Conservation (phyloP, 2,797 vertebrate genomes). For the Trematomus bernacchii region DNA sequence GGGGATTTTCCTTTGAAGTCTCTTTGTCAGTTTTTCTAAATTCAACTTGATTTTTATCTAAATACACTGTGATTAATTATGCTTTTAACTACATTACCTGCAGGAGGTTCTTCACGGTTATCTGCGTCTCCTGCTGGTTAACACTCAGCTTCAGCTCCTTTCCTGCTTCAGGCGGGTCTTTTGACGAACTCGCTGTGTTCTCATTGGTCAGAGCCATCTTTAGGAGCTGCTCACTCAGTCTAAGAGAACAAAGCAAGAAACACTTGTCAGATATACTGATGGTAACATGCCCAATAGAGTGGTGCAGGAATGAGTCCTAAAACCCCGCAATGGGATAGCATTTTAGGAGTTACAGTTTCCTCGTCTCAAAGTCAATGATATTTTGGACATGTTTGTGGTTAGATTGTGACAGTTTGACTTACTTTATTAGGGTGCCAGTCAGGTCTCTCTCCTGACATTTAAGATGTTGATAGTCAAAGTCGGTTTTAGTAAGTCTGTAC, state of each 20-base stretch:
- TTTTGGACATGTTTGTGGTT: too few species aligned
- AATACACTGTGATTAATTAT: not conserved
- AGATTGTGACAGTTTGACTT: too few species aligned
- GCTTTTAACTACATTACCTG: slow-evolving; percentile 5
- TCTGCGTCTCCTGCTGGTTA: slow-evolving; percentile 31
- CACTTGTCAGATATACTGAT: not conserved
- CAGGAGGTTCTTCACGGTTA: slow-evolving; percentile 27
- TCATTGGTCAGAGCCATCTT: slow-evolving; percentile 38
- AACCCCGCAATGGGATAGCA: too few species aligned
- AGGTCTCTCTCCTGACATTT: too few species aligned
- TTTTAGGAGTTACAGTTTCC: too few species aligned
- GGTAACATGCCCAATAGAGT: not conserved
- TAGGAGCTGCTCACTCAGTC: slow-evolving; percentile 39
- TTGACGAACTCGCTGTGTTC: slow-evolving; percentile 23
- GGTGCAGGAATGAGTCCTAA: too few species aligned
- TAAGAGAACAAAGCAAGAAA: slow-evolving; percentile 1
- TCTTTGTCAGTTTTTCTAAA: too few species aligned
- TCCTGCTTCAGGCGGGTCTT: slow-evolving; percentile 1
- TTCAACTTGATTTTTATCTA: not conserved
- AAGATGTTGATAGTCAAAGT: too few species aligned
- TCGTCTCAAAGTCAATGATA: too few species aligned
- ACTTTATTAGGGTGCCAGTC: too few species aligned
- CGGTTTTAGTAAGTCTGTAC: too few species aligned
- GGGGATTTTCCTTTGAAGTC: too few species aligned
- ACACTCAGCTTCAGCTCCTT: slow-evolving; percentile 35